phyloP scores from a whole-genome alignment of 2,797 vertebrate genomes.

The Aselliscus stoliczkanus region DNA sequence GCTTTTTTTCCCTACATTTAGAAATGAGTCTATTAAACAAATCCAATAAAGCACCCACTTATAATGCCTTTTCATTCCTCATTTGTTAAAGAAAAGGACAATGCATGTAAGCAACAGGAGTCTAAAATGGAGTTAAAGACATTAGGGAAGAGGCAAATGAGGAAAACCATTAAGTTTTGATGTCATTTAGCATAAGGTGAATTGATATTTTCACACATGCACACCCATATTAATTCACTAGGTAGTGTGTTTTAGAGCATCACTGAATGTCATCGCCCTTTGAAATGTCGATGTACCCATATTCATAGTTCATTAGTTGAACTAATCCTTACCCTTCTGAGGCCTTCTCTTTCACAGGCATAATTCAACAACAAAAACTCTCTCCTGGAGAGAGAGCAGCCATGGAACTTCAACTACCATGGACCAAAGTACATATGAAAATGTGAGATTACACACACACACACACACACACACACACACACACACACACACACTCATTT shows the following conservation, averaged over 20 bases:
- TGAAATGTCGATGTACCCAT: slow-evolving; percentile 50
- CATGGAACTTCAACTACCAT: neutral
- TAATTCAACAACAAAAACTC: neutral
- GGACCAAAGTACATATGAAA: neutral
- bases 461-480: neutral
- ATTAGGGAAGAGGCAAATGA: neutral
- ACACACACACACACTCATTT: neutral
- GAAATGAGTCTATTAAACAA: neutral
- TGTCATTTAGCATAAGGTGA: neutral
- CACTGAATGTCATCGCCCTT: neutral
- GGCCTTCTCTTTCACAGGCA: neutral
- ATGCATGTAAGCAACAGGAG: neutral
- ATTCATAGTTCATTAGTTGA: slow-evolving; percentile 38
- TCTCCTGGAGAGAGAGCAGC: neutral
- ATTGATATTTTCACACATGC: neutral
- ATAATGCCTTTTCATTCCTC: neutral
- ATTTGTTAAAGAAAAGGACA: neutral
- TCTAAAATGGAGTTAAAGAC: neutral
- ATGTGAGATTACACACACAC: neutral
- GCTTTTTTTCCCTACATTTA: neutral
- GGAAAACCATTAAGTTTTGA: neutral
- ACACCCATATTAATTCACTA: neutral
- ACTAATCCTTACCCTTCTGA: slow-evolving; percentile 25
- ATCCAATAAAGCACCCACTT: neutral
- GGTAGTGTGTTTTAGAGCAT: neutral